Evolutionary conservation across 2,888 invertebrate genomes (phyloP).

Genomic region (Tenthredo distinguenda): DNA sequence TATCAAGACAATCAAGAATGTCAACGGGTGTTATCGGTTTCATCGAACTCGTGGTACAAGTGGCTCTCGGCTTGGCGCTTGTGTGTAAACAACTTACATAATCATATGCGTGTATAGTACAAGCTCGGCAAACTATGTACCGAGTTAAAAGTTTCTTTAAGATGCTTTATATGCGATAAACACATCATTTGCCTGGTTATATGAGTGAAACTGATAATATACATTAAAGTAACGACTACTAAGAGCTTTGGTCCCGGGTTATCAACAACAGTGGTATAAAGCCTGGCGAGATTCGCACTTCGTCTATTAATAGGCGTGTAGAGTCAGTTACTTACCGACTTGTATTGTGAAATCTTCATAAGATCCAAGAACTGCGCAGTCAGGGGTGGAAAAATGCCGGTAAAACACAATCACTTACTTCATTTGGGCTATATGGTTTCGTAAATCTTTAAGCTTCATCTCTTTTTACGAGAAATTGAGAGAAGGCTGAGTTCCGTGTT

Average conservation of each 20-base stretch:
- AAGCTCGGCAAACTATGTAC: not conserved
- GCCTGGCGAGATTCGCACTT: not conserved
- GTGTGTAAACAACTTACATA: not conserved
- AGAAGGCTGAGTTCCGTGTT: not conserved
- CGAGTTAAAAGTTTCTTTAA: not conserved
- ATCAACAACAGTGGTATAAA: not conserved
- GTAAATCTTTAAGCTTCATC: not conserved
- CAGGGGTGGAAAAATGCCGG: not conserved
- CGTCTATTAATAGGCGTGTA: not conserved
- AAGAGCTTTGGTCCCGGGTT: not conserved
- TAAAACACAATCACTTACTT: not conserved
- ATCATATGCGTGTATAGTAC: not conserved
- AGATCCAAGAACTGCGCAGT: not conserved
- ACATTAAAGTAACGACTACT: not conserved
- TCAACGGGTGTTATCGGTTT: not conserved
- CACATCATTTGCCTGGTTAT: not conserved
- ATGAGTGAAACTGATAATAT: not conserved
- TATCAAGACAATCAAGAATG: not conserved
- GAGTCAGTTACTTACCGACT: not conserved
- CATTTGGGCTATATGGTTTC: not conserved
- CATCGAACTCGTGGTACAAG: not conserved
- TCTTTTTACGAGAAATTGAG: not conserved
- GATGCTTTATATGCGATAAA: not conserved
- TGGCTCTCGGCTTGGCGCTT: not conserved
- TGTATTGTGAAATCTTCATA: not conserved